Conservation (phyloP, 2,888 invertebrate genomes). For the Dysmachus trigonus region DNA sequence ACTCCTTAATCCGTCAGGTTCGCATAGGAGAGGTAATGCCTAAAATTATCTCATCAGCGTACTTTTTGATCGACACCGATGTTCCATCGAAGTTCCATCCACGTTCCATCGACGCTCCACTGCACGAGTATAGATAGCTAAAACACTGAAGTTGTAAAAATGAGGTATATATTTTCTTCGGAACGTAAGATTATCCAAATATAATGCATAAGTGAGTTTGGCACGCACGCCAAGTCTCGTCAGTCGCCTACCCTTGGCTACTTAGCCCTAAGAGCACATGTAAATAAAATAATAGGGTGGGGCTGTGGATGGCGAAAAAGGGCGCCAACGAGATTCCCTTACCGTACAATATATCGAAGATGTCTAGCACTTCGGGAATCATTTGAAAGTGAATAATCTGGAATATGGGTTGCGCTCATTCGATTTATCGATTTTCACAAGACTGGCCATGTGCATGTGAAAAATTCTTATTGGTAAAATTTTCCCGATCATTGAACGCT, state of each 20-base stretch:
- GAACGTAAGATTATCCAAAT: constrained; percentile 21
- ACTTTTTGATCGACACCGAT: not conserved
- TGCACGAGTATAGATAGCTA: not conserved
- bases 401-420: not conserved
- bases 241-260: not conserved
- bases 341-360: too few relatives aligned
- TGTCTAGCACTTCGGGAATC: not conserved
- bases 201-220: constrained; percentile 13
- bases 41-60: constrained; percentile 31
- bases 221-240: constrained; percentile 1
- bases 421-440: constrained; percentile 3
- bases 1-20: not conserved
- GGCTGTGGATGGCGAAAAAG: not conserved
- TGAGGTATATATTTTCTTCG: not conserved
- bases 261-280: not conserved
- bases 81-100: too few relatives aligned
- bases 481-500: not conserved
- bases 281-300: not conserved
- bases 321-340: not conserved
- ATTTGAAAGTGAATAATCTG: not conserved
- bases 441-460: not conserved
- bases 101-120: not conserved
- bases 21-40: not conserved
- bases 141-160: constrained; percentile 6
- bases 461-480: not conserved